These are phyloP conservation scores for Tretioscincus oriximinensis DNA, from an alignment of 2,113 vertebrate genomes.

Conservation along the genomic window DNA sequence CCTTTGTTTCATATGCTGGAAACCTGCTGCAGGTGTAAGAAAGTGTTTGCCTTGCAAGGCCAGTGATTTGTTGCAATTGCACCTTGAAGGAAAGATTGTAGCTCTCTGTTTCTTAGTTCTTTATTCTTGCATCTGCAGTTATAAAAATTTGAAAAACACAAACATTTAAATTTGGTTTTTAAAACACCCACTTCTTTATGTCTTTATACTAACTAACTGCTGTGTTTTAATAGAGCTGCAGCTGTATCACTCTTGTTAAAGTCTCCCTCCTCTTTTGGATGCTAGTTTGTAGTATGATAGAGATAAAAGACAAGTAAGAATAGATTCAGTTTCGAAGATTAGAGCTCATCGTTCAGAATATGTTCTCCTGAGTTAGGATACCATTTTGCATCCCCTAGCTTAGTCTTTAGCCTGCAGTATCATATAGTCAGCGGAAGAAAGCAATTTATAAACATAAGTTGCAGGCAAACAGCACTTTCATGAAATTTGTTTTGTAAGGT, in stretches of 20 bases:
- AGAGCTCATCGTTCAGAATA: no score
- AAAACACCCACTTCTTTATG: background rate
- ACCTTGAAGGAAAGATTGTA: conserved; percentile 7
- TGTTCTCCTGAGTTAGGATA: no score
- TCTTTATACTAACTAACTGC: background rate
- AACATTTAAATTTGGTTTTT: background rate
- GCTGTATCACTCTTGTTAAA: background rate
- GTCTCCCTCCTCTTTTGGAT: background rate
- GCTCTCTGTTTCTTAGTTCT: background rate
- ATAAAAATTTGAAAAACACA: background rate
- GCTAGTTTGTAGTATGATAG: background rate
- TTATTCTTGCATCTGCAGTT: background rate
- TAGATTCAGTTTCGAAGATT: conserved; percentile 18
- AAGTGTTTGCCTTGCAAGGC: background rate
- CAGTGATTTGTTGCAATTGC: background rate
- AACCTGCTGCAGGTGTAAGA: background rate
- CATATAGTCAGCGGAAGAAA: background rate
- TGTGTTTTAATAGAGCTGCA: background rate
- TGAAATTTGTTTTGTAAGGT: background rate
- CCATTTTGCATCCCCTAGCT: no score
- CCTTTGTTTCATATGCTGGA: background rate
- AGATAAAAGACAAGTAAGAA: conserved; percentile 23
- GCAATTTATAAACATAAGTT: accelerated
- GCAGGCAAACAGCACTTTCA: background rate
- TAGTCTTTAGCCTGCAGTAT: no score